These are phyloP conservation scores for Galagoides demidoff DNA, from an alignment of 2,797 vertebrate species.

Conservation along the genomic window DNA sequence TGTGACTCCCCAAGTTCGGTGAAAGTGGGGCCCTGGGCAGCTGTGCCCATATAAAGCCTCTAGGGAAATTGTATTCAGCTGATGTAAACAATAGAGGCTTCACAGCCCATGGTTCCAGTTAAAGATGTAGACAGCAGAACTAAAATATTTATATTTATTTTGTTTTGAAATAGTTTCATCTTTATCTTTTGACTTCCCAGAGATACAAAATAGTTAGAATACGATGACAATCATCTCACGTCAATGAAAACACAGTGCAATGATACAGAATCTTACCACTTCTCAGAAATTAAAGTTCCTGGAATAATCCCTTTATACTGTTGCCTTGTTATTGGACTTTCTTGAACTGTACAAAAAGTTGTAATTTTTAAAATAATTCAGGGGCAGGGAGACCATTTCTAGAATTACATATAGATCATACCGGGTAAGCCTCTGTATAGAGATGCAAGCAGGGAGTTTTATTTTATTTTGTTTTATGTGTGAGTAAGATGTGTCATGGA, in stretches of 20 bases:
- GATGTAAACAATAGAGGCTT: not conserved
- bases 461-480: not conserved
- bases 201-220: not conserved
- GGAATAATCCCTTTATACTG: not conserved
- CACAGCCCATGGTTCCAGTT: not conserved
- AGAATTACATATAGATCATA: fast-evolving
- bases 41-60: not conserved
- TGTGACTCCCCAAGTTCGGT: not conserved
- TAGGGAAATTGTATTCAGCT: not conserved
- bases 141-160: not conserved
- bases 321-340: not conserved
- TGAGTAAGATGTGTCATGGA: fast-evolving
- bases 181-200: not conserved
- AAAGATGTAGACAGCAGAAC: not conserved
- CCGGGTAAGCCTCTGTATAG: not conserved
- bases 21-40: not conserved
- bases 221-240: not conserved
- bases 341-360: not conserved
- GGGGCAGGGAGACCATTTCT: not conserved
- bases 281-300: not conserved
- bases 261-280: not conserved
- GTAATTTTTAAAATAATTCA: not conserved
- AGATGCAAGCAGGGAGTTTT: not conserved
- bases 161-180: not conserved
- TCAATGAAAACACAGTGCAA: not conserved